Conservation (phyloP, 2,797 vertebrate genomes). For the Aulostomus chinensis region DNA sequence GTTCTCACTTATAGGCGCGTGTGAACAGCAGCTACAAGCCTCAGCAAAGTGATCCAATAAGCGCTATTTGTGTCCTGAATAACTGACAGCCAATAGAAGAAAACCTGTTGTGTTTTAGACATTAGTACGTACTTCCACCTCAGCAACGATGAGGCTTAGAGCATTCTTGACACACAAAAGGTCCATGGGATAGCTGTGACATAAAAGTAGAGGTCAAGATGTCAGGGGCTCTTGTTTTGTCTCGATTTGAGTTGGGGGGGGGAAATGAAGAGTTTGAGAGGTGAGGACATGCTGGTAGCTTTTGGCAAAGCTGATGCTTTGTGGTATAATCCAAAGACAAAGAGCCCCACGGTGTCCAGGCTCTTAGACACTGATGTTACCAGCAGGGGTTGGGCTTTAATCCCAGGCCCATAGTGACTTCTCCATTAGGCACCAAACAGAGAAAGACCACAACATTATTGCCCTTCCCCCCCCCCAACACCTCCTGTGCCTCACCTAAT, state of each 20-base stretch:
- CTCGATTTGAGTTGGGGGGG: no score
- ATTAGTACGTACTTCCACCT: constrained; percentile 24
- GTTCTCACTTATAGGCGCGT: no score
- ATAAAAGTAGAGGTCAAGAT: constrained; percentile 29
- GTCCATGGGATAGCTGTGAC: constrained; percentile 24
- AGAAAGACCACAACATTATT: constrained; percentile 56
- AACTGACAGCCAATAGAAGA: neutral
- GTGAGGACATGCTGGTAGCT: constrained; percentile 48
- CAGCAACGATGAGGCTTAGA: constrained; percentile 12
- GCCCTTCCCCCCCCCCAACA: constrained; percentile 15
- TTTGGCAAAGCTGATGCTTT: constrained; percentile 34
- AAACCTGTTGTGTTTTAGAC: no score
- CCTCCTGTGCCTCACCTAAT: constrained; percentile 27
- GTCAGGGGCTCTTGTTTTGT: constrained; percentile 34
- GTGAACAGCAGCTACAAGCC: no score
- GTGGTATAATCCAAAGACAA: constrained; percentile 78
- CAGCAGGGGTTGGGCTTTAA: constrained; percentile 68
- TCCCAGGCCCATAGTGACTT: constrained; percentile 65
- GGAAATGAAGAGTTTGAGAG: constrained; percentile 55
- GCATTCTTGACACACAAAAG: constrained; percentile 51
- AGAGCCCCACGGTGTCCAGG: constrained; percentile 64
- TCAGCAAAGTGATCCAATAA: no score
- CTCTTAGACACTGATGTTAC: constrained; percentile 66
- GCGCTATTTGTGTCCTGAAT: no score
- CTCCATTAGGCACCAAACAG: constrained; percentile 57